Conservation (phyloP, 2,888 invertebrate genomes). For the Lycophotia porphyrea region DNA sequence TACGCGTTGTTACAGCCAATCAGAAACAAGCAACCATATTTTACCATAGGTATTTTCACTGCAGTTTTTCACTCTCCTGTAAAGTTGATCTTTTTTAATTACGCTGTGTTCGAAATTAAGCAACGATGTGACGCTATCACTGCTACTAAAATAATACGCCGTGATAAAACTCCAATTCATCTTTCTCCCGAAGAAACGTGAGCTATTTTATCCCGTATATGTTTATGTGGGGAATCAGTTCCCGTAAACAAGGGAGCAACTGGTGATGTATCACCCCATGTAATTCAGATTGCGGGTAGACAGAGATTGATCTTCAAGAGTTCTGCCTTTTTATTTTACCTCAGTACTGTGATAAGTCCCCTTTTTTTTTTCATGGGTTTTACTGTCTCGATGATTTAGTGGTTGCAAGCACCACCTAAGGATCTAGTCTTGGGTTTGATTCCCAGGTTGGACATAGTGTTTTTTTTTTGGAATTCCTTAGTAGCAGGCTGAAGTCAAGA, state of each 20-base stretch:
- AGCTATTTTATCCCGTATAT: slow-evolving; percentile 34
- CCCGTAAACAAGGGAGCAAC: slow-evolving; percentile 52
- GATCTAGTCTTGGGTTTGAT: not conserved
- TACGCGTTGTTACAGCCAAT: too few species aligned
- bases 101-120: too few species aligned
- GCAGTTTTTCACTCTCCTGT: too few species aligned
- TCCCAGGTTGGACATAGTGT: not conserved
- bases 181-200: slow-evolving; percentile 26
- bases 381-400: not conserved
- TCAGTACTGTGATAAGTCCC: not conserved
- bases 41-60: too few species aligned
- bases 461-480: not conserved
- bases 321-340: slow-evolving; percentile 7
- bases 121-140: slow-evolving; percentile 23
- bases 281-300: slow-evolving; percentile 40
- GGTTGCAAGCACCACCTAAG: not conserved
- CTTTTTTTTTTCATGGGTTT: not conserved
- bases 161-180: slow-evolving; percentile 27
- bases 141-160: slow-evolving; percentile 14
- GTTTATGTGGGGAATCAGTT: slow-evolving; percentile 34
- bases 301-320: slow-evolving; percentile 40
- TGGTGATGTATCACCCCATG: slow-evolving; percentile 41
- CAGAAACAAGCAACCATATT: too few species aligned
- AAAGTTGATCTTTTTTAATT: too few species aligned
- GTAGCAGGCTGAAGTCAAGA: not conserved